phyloP scores from a whole-genome alignment of 2,888 invertebrate species.

The Artemia sp. region DNA sequence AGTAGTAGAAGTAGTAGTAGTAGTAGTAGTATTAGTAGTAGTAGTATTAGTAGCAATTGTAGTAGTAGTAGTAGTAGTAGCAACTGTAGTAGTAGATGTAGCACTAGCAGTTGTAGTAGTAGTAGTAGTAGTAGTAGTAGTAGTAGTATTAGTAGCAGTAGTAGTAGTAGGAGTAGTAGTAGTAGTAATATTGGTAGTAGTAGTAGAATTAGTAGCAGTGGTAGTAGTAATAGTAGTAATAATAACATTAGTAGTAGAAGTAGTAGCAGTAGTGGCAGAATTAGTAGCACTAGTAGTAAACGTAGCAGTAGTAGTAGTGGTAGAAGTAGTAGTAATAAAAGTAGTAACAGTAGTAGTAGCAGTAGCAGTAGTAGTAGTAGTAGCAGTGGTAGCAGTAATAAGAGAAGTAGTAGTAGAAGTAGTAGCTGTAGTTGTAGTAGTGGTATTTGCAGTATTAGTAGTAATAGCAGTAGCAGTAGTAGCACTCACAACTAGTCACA shows the following conservation, averaged over 20 bases:
- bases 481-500: no score
- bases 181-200: constrained; percentile 10
- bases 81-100: not conserved
- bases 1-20: constrained; percentile 16
- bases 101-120: constrained; percentile 6
- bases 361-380: constrained; percentile 19
- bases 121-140: constrained; percentile 18
- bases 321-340: constrained; percentile 18
- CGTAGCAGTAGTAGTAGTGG: constrained; percentile 20
- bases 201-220: constrained; percentile 10
- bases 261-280: constrained; percentile 17
- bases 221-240: constrained; percentile 14
- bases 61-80: constrained; percentile 15
- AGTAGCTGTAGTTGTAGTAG: constrained; percentile 17
- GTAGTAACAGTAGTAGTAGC: constrained; percentile 20
- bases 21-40: constrained; percentile 11
- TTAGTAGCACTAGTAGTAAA: constrained; percentile 18
- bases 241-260: not conserved
- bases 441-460: constrained; percentile 15
- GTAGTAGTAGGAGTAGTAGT: constrained; percentile 14
- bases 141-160: constrained; percentile 14
- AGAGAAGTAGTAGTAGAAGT: constrained; percentile 20
- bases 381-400: constrained; percentile 19
- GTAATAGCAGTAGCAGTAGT: not conserved
- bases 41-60: constrained; percentile 16